Evolutionary conservation across 1,140 invertebrate genomes (phyloP).

Genomic region (Sarcophaga peregrina): DNA sequence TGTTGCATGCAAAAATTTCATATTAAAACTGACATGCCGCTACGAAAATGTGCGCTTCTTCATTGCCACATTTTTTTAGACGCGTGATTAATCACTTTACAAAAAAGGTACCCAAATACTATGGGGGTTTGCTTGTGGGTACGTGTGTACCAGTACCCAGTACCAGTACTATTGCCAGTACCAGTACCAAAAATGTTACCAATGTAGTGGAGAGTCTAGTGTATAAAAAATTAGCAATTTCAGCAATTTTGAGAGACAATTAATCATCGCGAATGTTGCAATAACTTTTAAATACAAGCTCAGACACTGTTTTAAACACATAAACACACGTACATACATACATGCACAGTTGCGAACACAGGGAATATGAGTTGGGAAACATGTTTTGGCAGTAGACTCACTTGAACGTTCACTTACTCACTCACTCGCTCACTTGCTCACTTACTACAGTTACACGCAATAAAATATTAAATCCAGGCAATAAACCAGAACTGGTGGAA

Average conservation of each 20-base stretch:
- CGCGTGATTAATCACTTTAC: constrained; percentile 63
- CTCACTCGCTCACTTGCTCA: constrained; percentile 7
- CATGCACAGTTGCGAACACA: not conserved
- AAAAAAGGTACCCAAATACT: constrained; percentile 45
- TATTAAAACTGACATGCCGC: constrained; percentile 21
- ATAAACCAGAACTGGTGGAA: not conserved
- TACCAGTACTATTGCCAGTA: too few relatives aligned
- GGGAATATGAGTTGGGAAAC: not conserved
- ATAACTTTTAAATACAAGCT: constrained; percentile 30
- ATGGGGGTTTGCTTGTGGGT: too few relatives aligned
- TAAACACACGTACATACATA: not conserved
- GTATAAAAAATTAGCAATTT: constrained; percentile 67
- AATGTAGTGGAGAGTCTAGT: constrained; percentile 35
- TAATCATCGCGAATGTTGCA: constrained; percentile 57
- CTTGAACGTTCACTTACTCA: not conserved
- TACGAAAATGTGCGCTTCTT: constrained; percentile 37
- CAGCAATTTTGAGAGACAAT: constrained; percentile 66
- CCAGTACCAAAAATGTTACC: not conserved
- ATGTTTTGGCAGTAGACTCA: not conserved
- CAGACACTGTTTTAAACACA: not conserved
- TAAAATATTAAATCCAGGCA: not conserved
- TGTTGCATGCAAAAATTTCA: constrained; percentile 23
- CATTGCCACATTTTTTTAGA: constrained; percentile 22
- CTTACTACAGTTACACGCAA: constrained; percentile 8
- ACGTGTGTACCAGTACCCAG: too few relatives aligned